These are phyloP conservation scores for Tetranychus cinnabarinus DNA, from an alignment of 1,140 invertebrate species.

Conservation along the genomic window DNA sequence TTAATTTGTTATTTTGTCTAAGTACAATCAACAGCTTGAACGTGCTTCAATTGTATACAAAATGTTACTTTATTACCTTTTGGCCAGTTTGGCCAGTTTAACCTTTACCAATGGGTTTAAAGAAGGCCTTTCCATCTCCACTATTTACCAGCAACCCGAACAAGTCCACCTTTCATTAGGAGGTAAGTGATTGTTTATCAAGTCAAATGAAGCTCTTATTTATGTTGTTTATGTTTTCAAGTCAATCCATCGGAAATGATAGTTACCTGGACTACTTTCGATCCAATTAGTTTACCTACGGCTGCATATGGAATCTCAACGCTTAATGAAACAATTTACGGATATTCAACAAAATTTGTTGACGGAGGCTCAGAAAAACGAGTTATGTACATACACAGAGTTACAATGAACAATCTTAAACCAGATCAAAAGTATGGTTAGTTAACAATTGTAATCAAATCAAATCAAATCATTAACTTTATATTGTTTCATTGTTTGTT, in stretches of 20 bases:
- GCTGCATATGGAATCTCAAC: constrained; percentile 48
- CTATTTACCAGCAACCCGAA: not conserved
- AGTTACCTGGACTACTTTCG: constrained; percentile 68
- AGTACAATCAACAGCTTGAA: too few species aligned
- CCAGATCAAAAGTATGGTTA: constrained; percentile 37
- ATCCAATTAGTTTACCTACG: constrained; percentile 36
- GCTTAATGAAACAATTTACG: constrained; percentile 28
- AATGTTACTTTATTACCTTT: too few species aligned
- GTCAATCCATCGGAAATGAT: constrained; percentile 42
- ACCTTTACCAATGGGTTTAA: too few species aligned
- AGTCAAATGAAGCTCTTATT: not conserved
- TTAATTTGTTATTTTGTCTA: too few species aligned
- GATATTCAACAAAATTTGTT: constrained; percentile 38
- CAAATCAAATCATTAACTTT: not conserved
- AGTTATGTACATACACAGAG: constrained; percentile 55
- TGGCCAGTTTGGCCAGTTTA: too few species aligned
- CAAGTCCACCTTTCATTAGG: constrained; percentile 9
- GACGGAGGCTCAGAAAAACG: constrained; percentile 37
- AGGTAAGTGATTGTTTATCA: not conserved
- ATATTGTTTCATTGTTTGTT: not conserved
- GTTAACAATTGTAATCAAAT: constrained; percentile 12
- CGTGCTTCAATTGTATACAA: too few species aligned
- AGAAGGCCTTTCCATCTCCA: too few species aligned
- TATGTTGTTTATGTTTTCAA: constrained; percentile 16
- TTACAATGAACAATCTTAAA: constrained; percentile 30